Conservation (phyloP, 2,113 vertebrate species). For the Mormyrus iriodes region DNA sequence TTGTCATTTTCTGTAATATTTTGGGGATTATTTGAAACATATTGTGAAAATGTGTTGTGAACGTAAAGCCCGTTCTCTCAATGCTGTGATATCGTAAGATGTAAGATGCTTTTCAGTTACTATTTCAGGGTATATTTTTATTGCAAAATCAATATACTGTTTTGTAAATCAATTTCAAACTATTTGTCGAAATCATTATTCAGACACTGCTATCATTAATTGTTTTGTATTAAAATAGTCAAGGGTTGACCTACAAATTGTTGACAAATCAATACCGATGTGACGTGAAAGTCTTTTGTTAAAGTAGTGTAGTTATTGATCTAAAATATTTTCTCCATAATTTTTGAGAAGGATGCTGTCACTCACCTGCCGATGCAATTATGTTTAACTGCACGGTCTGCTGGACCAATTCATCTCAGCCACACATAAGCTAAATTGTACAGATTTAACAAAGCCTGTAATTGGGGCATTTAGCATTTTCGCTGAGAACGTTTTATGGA, state of each 20-base stretch:
- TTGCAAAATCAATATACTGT: not conserved
- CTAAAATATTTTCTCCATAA: not conserved
- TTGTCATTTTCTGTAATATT: not conserved
- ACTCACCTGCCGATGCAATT: not conserved
- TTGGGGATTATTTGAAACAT: not conserved
- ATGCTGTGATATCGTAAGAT: not conserved
- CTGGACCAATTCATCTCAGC: slow-evolving; percentile 1
- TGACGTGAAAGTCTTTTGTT: not conserved
- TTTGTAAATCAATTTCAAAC: not conserved
- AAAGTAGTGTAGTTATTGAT: slow-evolving; percentile 8
- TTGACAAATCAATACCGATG: not conserved
- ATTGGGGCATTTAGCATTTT: not conserved
- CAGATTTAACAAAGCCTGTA: not conserved
- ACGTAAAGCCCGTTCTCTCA: not conserved
- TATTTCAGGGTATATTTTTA: not conserved
- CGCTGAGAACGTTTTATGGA: not conserved
- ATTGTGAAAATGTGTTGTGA: not conserved
- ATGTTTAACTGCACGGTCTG: slow-evolving; percentile 8
- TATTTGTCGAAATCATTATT: slow-evolving; percentile 1
- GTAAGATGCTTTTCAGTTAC: not conserved
- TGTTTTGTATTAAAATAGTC: not conserved
- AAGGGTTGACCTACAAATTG: not conserved
- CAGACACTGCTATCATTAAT: not conserved
- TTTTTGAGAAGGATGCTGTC: not conserved
- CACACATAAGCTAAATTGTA: slow-evolving; percentile 8